Conservation (phyloP, 2,113 vertebrate genomes). For the Elephas maximus region DNA sequence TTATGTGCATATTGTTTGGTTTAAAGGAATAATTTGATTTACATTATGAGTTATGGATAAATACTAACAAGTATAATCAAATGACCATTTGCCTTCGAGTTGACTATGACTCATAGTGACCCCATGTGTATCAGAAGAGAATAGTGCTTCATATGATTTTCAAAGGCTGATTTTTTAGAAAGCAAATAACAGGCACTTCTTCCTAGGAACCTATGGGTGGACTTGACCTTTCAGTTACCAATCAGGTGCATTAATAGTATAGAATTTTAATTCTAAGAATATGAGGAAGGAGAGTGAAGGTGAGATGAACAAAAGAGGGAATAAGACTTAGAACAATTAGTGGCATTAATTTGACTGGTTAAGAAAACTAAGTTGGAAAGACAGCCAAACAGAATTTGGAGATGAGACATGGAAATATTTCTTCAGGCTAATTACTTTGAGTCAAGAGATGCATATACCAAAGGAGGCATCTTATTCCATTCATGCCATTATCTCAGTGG, state of each 20-base stretch:
- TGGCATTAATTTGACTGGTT: neutral
- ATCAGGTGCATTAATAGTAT: no score
- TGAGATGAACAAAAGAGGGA: neutral
- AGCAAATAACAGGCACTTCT: no score
- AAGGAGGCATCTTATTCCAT: neutral
- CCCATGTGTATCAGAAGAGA: no score
- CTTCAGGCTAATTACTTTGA: neutral
- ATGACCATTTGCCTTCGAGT: no score
- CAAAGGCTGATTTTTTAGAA: no score
- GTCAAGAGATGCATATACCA: neutral
- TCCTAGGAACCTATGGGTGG: no score
- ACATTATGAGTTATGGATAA: neutral
- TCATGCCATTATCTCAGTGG: neutral
- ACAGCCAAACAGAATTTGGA: neutral
- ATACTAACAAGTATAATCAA: neutral
- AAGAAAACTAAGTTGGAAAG: neutral
- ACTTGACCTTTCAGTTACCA: no score
- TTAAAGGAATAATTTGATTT: neutral
- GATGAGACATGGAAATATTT: neutral
- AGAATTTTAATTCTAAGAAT: neutral
- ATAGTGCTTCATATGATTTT: no score
- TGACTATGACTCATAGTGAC: no score
- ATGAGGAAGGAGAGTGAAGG: neutral
- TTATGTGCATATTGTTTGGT: neutral
- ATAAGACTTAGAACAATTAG: neutral